Evolutionary conservation across 64 coral and sea anemone species (phyloP), one percentile per base, ranked within the genome.

Genomic region (Montipora capricornis): DNA sequence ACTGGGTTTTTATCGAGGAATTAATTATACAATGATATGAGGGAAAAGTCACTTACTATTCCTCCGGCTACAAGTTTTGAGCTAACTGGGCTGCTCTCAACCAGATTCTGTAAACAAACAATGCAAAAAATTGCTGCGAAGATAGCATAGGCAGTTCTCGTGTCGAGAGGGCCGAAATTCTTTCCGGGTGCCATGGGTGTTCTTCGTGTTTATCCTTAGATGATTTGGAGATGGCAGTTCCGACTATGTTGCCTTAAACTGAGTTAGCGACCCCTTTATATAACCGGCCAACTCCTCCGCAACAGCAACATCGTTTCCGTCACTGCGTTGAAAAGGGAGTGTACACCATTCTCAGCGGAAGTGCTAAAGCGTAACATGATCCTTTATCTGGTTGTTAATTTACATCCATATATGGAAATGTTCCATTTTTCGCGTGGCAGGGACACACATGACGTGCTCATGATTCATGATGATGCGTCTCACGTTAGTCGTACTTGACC

Each of bases 371-470:
- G 66, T 84, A 68, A 68, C 44, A 84, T 8, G 59, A 67, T 16
- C 37, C 81, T 71, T 86, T 29, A 37, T 37, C 29, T 64, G 82
- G 44, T 47, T 15, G 48, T 26, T n/a, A 20, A 86, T 73, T 20
- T 26, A 50, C 66, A 4, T 20, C 64, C 82, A 71, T 86, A 86
- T 86, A 71, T 86, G 82, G 82, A 47, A 50, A 86, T 12, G 22
- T 37, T 37, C 29, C 29, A 37, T 37, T 37, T 37, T 14, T 45
- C 12, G 55, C 47, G 80, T 17, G 16, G 22, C 8, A 47, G 81
- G 9, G 0, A 55, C 50, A 45, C 29, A 67, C 61, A 83, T 67
- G 37, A 83, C 37, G 44, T 55, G 52, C 60, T 14, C 14, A 17
- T 24, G 68, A 20, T 71, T 71, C 68, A 71, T 64, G 68, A 17